phyloP scores from a whole-genome alignment of 2,797 vertebrate species.

The Gymnopithys bicolor region DNA sequence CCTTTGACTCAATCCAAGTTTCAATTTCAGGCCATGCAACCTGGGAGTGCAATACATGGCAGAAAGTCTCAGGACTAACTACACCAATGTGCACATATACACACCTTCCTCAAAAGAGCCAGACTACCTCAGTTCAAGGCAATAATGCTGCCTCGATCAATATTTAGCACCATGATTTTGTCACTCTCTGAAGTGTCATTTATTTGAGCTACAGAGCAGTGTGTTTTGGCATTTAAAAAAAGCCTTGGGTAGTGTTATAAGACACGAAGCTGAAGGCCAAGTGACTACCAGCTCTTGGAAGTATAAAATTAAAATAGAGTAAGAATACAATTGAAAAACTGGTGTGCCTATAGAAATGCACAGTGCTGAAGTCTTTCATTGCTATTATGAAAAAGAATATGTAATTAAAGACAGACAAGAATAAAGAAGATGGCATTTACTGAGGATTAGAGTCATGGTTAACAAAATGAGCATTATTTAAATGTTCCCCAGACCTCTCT shows the following conservation, averaged over 20 bases:
- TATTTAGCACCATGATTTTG: not conserved
- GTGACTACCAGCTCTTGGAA: not conserved
- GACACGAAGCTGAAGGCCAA: not conserved
- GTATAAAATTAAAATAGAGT: not conserved
- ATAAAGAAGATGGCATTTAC: not conserved
- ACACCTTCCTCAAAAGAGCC: not conserved
- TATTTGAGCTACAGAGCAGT: not conserved
- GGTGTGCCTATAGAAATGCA: not conserved
- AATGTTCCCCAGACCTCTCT: not conserved
- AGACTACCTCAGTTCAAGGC: not conserved
- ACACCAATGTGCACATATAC: accelerated
- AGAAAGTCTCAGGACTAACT: not conserved
- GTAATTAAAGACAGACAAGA: not conserved
- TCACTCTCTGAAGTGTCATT: not conserved
- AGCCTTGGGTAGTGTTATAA: not conserved
- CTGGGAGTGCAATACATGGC: not conserved
- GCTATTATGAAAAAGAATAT: not conserved
- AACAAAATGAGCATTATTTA: not conserved
- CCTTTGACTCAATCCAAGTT: conserved; percentile 25
- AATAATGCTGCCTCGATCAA: not conserved
- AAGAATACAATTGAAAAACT: not conserved
- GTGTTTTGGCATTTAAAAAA: not conserved
- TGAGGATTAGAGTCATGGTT: not conserved
- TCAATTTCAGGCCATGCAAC: not conserved
- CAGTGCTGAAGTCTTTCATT: not conserved